Conservation (phyloP, 2,113 vertebrate species). For the Sterrhoptilus dennistouni region DNA sequence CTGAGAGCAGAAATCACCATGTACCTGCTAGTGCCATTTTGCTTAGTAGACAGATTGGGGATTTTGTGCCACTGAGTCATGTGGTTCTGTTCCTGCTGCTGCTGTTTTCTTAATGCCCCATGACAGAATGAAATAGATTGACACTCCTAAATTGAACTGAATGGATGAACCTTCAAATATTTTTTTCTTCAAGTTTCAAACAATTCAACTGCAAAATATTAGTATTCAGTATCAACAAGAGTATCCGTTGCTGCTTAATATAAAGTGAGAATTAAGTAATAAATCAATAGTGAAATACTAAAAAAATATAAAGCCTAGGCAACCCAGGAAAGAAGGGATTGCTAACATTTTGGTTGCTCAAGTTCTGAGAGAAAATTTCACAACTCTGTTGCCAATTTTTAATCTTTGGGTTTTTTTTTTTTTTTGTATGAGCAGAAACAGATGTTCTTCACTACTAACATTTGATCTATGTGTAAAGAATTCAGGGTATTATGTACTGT, state of each 20-base stretch:
- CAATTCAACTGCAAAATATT: neutral
- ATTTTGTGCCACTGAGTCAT: neutral
- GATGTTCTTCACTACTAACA: slow-evolving; percentile 15
- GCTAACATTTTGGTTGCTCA: neutral
- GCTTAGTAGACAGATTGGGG: neutral
- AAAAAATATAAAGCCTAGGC: neutral
- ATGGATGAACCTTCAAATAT: neutral
- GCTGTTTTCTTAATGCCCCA: neutral
- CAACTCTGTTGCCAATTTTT: neutral
- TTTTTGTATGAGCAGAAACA: neutral
- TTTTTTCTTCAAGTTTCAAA: neutral
- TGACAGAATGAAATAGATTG: neutral
- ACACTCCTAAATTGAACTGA: neutral
- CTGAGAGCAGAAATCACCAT: neutral
- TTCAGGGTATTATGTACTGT: neutral
- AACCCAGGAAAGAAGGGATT: neutral
- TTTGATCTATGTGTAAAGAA: slow-evolving; percentile 32
- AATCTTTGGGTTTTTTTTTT: neutral
- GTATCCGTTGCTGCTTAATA: neutral
- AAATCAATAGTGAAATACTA: neutral
- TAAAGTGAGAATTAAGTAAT: neutral
- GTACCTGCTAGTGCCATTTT: neutral
- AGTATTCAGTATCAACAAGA: neutral
- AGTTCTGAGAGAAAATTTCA: neutral
- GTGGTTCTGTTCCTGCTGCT: neutral